Evolutionary conservation across 2,888 invertebrate species (phyloP).

Genomic region (Drosophila falleni): DNA sequence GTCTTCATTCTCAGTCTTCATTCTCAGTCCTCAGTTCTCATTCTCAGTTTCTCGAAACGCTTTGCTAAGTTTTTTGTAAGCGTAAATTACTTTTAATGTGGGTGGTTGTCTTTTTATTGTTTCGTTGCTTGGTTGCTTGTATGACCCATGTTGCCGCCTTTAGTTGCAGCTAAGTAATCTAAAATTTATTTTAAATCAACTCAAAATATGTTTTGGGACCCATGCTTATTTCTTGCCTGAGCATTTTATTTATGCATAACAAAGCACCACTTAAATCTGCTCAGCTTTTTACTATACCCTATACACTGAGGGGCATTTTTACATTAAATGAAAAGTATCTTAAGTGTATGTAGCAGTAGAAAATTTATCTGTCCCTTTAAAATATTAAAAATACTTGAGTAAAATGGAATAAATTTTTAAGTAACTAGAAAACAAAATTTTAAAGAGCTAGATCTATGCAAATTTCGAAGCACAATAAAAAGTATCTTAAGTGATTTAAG

Average conservation of each 20-base stretch:
- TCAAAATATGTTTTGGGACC: conserved; percentile 75
- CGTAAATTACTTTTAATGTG: conserved; percentile 73
- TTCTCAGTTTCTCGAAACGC: conserved; percentile 14
- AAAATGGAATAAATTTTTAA: background rate
- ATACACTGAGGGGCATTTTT: no score
- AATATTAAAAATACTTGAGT: background rate
- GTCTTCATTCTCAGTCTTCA: conserved; percentile 16
- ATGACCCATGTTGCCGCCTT: conserved; percentile 53
- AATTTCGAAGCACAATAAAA: no score
- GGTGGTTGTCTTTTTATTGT: background rate
- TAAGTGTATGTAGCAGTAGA: background rate
- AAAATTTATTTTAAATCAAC: conserved; percentile 81
- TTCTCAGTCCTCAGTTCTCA: conserved; percentile 27
- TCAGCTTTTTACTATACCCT: conserved; percentile 48
- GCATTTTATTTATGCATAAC: conserved; percentile 81
- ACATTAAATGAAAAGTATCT: no score
- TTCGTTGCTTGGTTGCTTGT: conserved; percentile 1
- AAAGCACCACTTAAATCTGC: conserved; percentile 80
- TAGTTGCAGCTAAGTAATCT: conserved; percentile 71
- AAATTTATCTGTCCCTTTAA: background rate
- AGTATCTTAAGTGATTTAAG: no score
- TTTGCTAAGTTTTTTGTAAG: conserved; percentile 37
- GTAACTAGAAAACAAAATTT: no score
- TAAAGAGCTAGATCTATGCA: no score
- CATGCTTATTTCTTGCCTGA: conserved; percentile 66